Base-by-base conservation (phyloP, 2,888 invertebrate genomes). In the Leistus spinibarbis region DNA sequence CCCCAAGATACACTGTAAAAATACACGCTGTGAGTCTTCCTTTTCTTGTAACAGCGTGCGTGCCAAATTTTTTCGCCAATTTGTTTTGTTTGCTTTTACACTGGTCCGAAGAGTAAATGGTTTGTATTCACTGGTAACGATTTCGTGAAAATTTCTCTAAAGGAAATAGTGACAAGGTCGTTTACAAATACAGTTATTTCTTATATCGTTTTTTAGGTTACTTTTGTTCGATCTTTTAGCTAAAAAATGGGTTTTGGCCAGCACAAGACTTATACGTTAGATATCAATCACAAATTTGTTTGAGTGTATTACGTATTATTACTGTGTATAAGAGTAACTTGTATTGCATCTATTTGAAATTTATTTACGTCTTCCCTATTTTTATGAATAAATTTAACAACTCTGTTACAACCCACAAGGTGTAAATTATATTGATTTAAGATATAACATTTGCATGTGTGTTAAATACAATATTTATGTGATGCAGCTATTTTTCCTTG, bases 1-100 rank as follows among this genome's bases (percentile, higher is more conserved):
- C 63, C n/a, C 23, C 69, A 23, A 54, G 40, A 16, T 67, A 40
- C 60, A 60, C 19, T 60, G 60, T 60, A 60, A 60, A 60, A 60
- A 60, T 60, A 60, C 57, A 17, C 60, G 20, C 20, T 20, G 2
- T 16, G 13, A 54, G 17, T 54, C 19, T 16, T 20, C 3, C 19
- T 7, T 22, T 13, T 19, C 60, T 17, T 60, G 1, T 19, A 16
- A 19, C n/a, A 57, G 57, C 13, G 22, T 22, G 20, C 2, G 60
- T 60, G 60, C 60, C 19, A 60, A 20, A 19, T 19, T 40, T 60
- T 60, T 60, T 60, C 22, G 13, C 19, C 13, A 4, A 10, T 60
- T 22, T 60, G 17, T 60, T 19, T 60, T 60, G 19, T 3, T 3
- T 20, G n/a, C n/a, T n/a, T n/a, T n/a, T n/a, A n/a, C n/a, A n/a